Evolutionary conservation across 2,888 invertebrate genomes (phyloP), one percentile per base, ranked within the genome.

Genomic region (Dryadula phaetusa): DNA sequence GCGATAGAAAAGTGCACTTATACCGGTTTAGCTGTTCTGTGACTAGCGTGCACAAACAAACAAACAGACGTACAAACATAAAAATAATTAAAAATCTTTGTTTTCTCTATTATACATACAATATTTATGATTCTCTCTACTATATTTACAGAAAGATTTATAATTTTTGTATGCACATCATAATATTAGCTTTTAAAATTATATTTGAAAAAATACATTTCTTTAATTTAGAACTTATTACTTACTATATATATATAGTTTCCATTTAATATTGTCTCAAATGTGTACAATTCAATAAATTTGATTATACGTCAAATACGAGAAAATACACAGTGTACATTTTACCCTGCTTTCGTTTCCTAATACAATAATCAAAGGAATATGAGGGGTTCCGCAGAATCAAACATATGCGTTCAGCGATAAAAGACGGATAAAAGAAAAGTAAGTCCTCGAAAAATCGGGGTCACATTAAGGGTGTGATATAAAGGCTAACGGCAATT

Each of bases 291-390:
- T 18, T 25, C 63, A 49, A 69, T 64, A 66, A 61, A 66, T n/a
- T n/a, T 52, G 63, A 69, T 66, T 67, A 72, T 69, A 88, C 82
- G 76, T 74, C 82, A 83, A 79, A 82, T 83, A 82, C 84, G 79
- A 85, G 90, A 87, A 90, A 90, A 88, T 87, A 88, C 91, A 85
- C 84, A 82, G 80, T 79, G 79, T 75, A 81, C 82, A 78, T 79
- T 83, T 85, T 85, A 84, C 83, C 80, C 78, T 84, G 81, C 84
- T 86, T 86, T 85, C 87, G 82, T 86, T 88, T 71, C 78, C 79
- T 88, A 88, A 91, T 85, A 86, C 84, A 90, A 92, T 92, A 92
- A 92, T 92, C 91, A 92, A 91, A 92, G 82, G 84, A 87, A 90
- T 86, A 89, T 84, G 86, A 87, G 88, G 88, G 90, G 77, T 72